A percentile compares a stretch with the other conserved stretches of the same genome.
phyloP scores from a whole-genome alignment of 2,797 vertebrate genomes.

The Macroramphosus scolopax region DNA sequence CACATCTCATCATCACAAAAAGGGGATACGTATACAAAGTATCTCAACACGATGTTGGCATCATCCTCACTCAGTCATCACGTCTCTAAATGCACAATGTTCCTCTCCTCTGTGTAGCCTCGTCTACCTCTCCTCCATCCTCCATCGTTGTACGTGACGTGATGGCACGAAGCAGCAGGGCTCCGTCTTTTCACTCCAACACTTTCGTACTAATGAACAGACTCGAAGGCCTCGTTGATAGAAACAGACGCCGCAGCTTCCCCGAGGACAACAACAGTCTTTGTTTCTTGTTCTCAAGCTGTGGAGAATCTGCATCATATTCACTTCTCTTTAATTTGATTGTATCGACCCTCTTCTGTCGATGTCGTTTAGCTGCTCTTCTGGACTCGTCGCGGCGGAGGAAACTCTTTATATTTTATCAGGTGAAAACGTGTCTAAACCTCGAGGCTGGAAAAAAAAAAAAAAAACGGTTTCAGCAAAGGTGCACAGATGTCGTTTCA shows the following conservation, averaged over 20 bases:
- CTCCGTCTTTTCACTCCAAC: conserved; percentile 5
- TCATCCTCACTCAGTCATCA: background rate
- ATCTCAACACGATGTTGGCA: conserved; percentile 2
- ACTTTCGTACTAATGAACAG: conserved; percentile 34
- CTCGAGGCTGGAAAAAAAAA: conserved; percentile 8
- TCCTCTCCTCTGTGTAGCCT: too few species aligned
- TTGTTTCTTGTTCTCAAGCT: conserved; percentile 2
- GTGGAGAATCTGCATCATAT: conserved; percentile 6
- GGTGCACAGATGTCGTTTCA: conserved; percentile 4
- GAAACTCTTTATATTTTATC: conserved; percentile 18
- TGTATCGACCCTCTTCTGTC: background rate
- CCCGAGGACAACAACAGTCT: background rate
- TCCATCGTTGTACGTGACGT: conserved; percentile 15
- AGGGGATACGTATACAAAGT: too few species aligned
- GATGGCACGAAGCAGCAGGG: conserved; percentile 3
- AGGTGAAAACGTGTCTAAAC: conserved; percentile 6
- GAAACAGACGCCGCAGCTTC: conserved; percentile 14
- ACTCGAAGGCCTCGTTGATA: conserved; percentile 20
- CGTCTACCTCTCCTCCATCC: background rate
- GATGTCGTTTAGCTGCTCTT: conserved; percentile 4
- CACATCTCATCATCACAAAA: too few species aligned
- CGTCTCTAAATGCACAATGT: conserved; percentile 12
- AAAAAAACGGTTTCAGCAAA: background rate
- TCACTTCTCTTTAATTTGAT: conserved; percentile 18
- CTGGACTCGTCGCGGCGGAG: conserved; percentile 12